Conservation (phyloP, 2,113 vertebrate genomes). For the Salvelinus namaycush region DNA sequence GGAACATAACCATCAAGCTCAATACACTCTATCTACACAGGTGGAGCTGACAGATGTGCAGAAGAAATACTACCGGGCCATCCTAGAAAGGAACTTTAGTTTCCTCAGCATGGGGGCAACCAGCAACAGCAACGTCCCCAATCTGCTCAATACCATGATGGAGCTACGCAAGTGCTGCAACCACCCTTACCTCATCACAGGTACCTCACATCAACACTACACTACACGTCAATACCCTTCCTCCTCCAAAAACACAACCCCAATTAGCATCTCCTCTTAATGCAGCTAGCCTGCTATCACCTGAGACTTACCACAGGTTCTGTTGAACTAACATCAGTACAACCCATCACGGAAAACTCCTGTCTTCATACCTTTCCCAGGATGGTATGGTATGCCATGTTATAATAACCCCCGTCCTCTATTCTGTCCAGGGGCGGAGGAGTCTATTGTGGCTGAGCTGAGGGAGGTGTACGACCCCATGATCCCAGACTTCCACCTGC, state of each 20-base stretch:
- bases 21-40: slow-evolving; percentile 35
- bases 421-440: slow-evolving; percentile 82
- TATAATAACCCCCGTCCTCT: too few species aligned
- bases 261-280: too few species aligned
- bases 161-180: slow-evolving; percentile 97
- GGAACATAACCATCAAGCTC: not conserved
- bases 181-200: slow-evolving; percentile 97
- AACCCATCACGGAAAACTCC: not conserved
- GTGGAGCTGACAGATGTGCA: slow-evolving; percentile 95
- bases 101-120: slow-evolving; percentile 89
- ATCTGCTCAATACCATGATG: slow-evolving; percentile 98
- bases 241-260: too few species aligned
- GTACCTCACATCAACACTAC: slow-evolving; percentile 41
- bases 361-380: too few species aligned
- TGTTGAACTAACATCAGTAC: too few species aligned
- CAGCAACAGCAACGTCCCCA: slow-evolving; percentile 88
- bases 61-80: slow-evolving; percentile 96
- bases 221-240: too few species aligned
- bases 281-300: too few species aligned
- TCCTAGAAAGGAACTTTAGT: slow-evolving; percentile 94
- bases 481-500: slow-evolving; percentile 88
- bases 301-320: too few species aligned
- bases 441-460: slow-evolving; percentile 91
- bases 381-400: too few species aligned
- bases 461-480: slow-evolving; percentile 81